phyloP scores from a whole-genome alignment of 2,113 vertebrate genomes.

The Tapirus terrestris region DNA sequence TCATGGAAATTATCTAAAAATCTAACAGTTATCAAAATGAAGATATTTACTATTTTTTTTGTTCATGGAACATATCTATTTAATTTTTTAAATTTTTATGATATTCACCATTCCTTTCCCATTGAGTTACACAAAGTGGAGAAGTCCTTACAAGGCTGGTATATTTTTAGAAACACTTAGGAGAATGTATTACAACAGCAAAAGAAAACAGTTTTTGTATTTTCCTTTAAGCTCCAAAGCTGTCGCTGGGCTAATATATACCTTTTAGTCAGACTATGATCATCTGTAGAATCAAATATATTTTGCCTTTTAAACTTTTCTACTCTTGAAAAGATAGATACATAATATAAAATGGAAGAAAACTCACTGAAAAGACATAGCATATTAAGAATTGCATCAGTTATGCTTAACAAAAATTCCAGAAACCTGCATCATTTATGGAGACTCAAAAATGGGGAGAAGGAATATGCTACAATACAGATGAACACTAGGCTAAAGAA shows the following conservation, averaged over 20 bases:
- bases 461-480: neutral
- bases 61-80: neutral
- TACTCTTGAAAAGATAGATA: neutral
- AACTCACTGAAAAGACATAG: neutral
- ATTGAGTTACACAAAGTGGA: neutral
- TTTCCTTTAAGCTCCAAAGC: neutral
- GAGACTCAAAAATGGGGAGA: neutral
- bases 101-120: neutral
- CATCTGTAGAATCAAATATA: neutral
- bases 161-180: constrained; percentile 18
- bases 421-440: neutral
- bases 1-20: neutral
- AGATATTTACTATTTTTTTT: neutral
- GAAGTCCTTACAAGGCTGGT: neutral
- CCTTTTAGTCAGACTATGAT: neutral
- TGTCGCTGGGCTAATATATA: neutral
- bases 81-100: neutral
- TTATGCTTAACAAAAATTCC: neutral
- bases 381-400: neutral
- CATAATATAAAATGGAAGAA: neutral
- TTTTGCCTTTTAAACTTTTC: neutral
- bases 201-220: neutral
- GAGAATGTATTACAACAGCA: neutral
- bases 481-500: neutral
- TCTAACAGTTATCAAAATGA: neutral